phyloP scores from a whole-genome alignment of 2,888 invertebrate genomes.

The Thecophora atra region DNA sequence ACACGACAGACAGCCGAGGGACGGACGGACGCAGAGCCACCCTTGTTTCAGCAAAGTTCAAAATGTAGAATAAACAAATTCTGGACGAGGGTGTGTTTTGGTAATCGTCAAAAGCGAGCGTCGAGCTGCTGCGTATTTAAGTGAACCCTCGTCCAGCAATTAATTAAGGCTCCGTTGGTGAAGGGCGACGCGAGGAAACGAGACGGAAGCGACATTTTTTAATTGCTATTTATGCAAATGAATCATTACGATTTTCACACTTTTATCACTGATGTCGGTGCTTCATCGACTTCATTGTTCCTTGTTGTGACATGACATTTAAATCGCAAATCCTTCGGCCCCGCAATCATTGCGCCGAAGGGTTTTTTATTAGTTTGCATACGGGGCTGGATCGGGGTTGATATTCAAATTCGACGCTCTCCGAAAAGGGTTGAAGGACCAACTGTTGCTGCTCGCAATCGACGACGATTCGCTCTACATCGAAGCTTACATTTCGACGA shows the following conservation, averaged over 20 bases:
- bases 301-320: slow-evolving; percentile 16
- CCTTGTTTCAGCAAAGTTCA: slow-evolving; percentile 12
- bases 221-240: slow-evolving; percentile 21
- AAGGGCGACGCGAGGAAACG: background rate
- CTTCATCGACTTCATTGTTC: background rate
- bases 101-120: no score
- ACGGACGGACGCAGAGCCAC: slow-evolving; percentile 1
- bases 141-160: background rate
- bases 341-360: background rate
- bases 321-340: background rate
- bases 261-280: background rate
- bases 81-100: background rate
- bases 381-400: background rate
- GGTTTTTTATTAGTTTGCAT: slow-evolving; percentile 18
- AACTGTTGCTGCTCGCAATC: slow-evolving; percentile 17
- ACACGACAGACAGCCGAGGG: no score
- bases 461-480: slow-evolving; percentile 30
- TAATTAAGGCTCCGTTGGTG: background rate
- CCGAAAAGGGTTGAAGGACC: slow-evolving; percentile 32
- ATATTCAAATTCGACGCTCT: slow-evolving; percentile 24
- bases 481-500: slow-evolving; percentile 34
- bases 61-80: slow-evolving; percentile 17
- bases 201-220: slow-evolving; percentile 17
- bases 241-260: background rate
- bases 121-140: background rate